Percentiles rank a stretch among this genome's conserved stretches.
Evolutionary conservation across 2,888 invertebrate species (phyloP).

Genomic region (Conistra vaccinii): DNA sequence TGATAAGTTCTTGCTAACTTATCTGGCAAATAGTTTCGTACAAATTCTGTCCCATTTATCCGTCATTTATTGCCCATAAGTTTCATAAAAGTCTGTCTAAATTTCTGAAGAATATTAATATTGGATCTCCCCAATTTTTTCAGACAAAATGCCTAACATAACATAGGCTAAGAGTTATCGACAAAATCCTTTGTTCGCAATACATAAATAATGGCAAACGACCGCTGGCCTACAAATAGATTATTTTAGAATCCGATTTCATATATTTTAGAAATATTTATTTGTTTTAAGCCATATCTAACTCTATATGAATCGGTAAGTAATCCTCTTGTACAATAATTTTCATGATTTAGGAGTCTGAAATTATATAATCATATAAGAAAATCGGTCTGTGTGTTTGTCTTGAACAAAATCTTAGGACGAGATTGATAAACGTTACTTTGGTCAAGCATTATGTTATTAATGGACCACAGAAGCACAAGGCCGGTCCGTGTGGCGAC

Average conservation of each 20-base stretch:
- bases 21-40: neutral
- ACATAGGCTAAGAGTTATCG: conserved; percentile 33
- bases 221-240: conserved; percentile 43
- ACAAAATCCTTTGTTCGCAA: conserved; percentile 49
- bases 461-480: too few species aligned
- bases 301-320: conserved; percentile 12
- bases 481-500: too few species aligned
- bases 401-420: neutral
- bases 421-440: neutral
- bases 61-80: neutral
- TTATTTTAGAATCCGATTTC: conserved; percentile 38
- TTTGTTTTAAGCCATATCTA: conserved; percentile 33
- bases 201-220: conserved; percentile 51
- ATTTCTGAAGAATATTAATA: conserved; percentile 1
- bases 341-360: conserved; percentile 38
- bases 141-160: conserved; percentile 33
- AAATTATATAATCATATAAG: neutral
- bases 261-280: conserved; percentile 42
- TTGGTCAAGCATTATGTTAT: neutral
- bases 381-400: neutral
- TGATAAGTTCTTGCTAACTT: neutral
- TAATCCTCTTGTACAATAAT: conserved; percentile 50
- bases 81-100: neutral
- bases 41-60: neutral
- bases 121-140: conserved; percentile 1